These are phyloP conservation scores for Nothoprocta perdicaria DNA, from an alignment of 2,113 vertebrate species.

Conservation along the genomic window DNA sequence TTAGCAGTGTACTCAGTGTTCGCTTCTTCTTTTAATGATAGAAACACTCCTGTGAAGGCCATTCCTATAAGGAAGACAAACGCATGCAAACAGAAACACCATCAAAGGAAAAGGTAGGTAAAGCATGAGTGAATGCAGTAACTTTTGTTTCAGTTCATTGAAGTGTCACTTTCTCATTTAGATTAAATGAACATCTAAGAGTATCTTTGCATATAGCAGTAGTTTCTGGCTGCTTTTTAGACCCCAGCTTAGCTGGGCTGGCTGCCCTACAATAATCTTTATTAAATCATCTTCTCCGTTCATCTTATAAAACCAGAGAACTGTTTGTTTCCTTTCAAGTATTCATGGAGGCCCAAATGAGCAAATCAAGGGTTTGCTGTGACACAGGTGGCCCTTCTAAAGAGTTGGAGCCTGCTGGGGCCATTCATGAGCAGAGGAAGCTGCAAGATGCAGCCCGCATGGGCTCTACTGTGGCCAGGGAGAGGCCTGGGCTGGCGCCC, in stretches of 20 bases:
- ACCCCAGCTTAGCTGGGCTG: neutral
- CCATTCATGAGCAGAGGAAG: fast-evolving
- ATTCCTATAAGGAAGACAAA: constrained; percentile 26
- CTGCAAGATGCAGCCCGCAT: neutral
- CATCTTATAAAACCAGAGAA: neutral
- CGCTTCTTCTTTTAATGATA: constrained; percentile 18
- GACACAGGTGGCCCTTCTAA: neutral
- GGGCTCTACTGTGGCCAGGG: neutral
- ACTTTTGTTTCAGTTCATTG: neutral
- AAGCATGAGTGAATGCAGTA: neutral
- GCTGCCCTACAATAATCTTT: neutral
- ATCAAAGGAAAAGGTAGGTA: constrained; percentile 48
- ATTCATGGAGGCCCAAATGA: neutral
- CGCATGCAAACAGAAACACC: constrained; percentile 6
- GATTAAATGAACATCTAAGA: neutral
- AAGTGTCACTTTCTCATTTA: neutral
- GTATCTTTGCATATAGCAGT: neutral
- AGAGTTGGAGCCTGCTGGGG: neutral
- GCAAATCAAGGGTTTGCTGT: neutral
- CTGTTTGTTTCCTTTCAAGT: neutral
- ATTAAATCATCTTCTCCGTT: neutral
- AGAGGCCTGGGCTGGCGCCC: neutral
- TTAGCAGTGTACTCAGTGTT: neutral
- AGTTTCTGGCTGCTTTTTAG: neutral
- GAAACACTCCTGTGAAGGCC: constrained; percentile 72